These are phyloP conservation scores for Sprattus sprattus DNA, from an alignment of 2,113 vertebrate species.

Conservation along the genomic window DNA sequence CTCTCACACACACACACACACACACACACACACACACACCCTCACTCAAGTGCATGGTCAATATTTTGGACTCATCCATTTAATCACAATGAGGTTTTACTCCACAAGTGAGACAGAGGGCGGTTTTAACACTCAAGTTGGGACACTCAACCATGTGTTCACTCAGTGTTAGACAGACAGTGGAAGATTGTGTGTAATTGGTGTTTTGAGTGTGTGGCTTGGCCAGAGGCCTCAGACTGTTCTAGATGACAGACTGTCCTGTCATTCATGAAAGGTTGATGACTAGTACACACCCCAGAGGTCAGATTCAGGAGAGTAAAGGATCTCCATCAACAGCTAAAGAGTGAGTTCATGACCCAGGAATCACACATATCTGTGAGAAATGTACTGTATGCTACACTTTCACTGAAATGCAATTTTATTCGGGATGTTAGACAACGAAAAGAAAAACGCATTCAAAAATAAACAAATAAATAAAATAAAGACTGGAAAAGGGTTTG, in stretches of 20 bases:
- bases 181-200: background rate
- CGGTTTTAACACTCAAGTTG: background rate
- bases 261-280: background rate
- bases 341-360: background rate
- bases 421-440: background rate
- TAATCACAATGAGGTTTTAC: background rate
- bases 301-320: background rate
- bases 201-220: background rate
- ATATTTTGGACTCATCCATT: background rate
- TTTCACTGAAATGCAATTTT: background rate
- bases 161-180: background rate
- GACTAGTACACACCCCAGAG: background rate
- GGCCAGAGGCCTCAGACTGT: background rate
- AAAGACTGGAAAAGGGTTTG: background rate
- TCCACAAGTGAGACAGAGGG: background rate
- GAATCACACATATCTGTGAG: background rate
- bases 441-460: background rate
- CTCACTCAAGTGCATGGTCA: background rate
- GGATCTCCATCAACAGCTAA: background rate
- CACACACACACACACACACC: background rate
- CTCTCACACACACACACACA: background rate
- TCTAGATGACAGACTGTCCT: background rate
- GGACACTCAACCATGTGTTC: background rate
- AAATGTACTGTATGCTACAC: background rate
- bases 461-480: background rate